Evolutionary conservation across 2,888 invertebrate genomes (phyloP).

Genomic region (Tachina lurida): DNA sequence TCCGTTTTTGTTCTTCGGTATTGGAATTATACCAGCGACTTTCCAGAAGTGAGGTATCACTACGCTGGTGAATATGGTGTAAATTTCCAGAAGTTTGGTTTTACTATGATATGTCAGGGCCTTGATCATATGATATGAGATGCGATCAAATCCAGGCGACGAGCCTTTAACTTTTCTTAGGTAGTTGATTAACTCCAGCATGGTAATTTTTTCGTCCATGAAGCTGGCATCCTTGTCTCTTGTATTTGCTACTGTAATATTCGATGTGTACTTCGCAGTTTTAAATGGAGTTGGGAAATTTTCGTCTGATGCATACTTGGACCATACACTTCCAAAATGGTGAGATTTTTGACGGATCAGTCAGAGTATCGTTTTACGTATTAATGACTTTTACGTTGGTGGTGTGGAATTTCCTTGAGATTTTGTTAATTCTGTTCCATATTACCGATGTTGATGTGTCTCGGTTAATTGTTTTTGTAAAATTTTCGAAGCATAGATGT

Average conservation of each 20-base stretch:
- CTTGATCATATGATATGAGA: constrained; percentile 17
- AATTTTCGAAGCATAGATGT: too few relatives aligned
- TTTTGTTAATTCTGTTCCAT: too few relatives aligned
- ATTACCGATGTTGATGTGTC: too few relatives aligned
- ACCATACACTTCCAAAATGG: constrained; percentile 22
- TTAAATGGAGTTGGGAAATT: constrained; percentile 6
- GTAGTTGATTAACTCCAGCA: background rate
- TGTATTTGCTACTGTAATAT: too few relatives aligned
- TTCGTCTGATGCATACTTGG: constrained; percentile 28
- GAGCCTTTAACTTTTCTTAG: constrained; percentile 13
- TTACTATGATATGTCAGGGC: background rate
- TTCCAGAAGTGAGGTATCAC: background rate
- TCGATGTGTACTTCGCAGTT: too few relatives aligned
- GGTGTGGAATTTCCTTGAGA: too few relatives aligned
- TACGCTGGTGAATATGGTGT: background rate
- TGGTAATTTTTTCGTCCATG: constrained; percentile 6
- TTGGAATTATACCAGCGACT: too few relatives aligned
- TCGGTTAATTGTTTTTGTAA: too few relatives aligned
- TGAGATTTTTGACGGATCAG: constrained; percentile 11
- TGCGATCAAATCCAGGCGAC: constrained; percentile 11
- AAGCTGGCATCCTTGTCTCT: constrained; percentile 2
- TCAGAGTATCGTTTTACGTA: background rate
- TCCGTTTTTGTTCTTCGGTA: too few relatives aligned
- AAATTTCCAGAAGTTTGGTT: background rate
- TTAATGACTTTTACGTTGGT: background rate